phyloP scores from a whole-genome alignment of 2,888 invertebrate species.

The Darwinula stevensoni region DNA sequence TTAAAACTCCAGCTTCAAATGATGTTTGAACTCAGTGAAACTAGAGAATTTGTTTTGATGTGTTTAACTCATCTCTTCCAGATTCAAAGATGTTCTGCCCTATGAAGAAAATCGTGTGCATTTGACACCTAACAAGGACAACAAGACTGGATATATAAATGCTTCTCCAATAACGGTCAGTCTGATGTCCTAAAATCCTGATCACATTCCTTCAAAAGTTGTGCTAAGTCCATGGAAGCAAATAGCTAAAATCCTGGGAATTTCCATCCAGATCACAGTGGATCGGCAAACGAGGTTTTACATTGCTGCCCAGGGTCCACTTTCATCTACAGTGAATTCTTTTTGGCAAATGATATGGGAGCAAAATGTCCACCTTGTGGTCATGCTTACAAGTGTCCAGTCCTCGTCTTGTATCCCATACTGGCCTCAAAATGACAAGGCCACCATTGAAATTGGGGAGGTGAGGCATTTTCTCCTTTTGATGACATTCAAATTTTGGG shows the following conservation, averaged over 20 bases:
- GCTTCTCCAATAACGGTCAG: constrained; percentile 67
- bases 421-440: constrained; percentile 18
- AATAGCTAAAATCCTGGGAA: too few species aligned
- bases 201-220: too few species aligned
- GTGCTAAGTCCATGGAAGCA: too few species aligned
- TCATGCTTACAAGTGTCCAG: constrained; percentile 30
- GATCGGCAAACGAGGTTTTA: constrained; percentile 56
- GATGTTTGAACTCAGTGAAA: too few species aligned
- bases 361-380: constrained; percentile 48
- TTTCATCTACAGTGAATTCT: constrained; percentile 26
- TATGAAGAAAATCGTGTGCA: constrained; percentile 68
- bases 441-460: constrained; percentile 10
- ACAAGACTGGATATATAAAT: constrained; percentile 68
- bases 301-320: constrained; percentile 41
- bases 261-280: too few species aligned
- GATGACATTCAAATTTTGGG: too few species aligned
- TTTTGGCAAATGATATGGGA: constrained; percentile 84
- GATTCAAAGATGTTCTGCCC: constrained; percentile 42
- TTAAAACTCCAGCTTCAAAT: too few species aligned
- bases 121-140: constrained; percentile 45
- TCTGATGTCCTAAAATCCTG: too few species aligned
- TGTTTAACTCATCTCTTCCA: constrained; percentile 16
- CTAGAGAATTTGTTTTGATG: too few species aligned
- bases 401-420: constrained; percentile 17
- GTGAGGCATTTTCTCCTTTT: too few species aligned